Percentiles rank a stretch among this genome's conserved stretches.
Evolutionary conservation across 2,113 vertebrate species (phyloP).

Genomic region (Nyctibius bracteatus): DNA sequence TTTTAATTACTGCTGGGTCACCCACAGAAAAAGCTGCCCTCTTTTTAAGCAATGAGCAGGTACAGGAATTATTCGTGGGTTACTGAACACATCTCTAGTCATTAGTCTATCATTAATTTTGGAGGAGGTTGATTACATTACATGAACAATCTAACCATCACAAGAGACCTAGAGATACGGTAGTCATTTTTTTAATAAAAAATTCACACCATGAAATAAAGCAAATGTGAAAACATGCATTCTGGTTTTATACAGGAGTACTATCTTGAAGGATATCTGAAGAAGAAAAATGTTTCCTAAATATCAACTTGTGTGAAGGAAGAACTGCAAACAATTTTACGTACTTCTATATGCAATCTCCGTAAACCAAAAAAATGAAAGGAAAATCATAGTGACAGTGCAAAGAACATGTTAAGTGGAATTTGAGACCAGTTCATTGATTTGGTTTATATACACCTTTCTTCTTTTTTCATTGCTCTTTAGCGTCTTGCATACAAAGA

Average conservation of each 20-base stretch:
- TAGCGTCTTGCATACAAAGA: neutral
- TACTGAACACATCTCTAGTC: slow-evolving; percentile 52
- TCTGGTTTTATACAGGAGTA: neutral
- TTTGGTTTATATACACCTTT: neutral
- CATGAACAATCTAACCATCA: slow-evolving; percentile 4
- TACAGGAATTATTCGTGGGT: slow-evolving; percentile 7
- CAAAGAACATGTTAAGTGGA: neutral
- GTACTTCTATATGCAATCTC: neutral
- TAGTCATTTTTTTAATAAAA: neutral
- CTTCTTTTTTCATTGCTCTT: neutral
- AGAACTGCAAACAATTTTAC: neutral
- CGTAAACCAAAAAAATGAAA: neutral
- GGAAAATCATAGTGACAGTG: neutral
- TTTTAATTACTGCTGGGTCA: slow-evolving; percentile 21
- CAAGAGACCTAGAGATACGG: neutral
- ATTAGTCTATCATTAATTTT: neutral
- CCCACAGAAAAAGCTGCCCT: neutral
- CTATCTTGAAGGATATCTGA: neutral
- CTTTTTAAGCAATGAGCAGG: neutral
- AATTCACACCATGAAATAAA: neutral
- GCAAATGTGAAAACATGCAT: neutral
- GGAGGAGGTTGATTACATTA: slow-evolving; percentile 33
- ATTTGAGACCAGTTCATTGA: neutral
- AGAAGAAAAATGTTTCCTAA: neutral
- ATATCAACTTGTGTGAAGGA: neutral